phyloP scores from a whole-genome alignment of 1,140 invertebrate genomes.

The Zaprionus inermis region DNA sequence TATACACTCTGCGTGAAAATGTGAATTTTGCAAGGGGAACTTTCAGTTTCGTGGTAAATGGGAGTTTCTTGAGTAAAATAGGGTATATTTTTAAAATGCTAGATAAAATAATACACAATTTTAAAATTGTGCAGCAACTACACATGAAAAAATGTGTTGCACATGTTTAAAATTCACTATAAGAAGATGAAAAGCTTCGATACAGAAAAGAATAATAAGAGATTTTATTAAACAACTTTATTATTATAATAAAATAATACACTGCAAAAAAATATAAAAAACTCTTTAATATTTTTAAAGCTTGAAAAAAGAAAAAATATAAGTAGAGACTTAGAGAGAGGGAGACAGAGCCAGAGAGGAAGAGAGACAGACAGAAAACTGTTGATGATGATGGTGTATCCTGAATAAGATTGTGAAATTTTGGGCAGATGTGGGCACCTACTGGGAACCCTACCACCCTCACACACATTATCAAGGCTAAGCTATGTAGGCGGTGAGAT shows the following conservation, averaged over 20 bases:
- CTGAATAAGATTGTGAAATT: not conserved
- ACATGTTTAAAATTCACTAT: too few relatives aligned
- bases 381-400: not conserved
- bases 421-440: not conserved
- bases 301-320: too few relatives aligned
- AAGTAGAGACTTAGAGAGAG: not conserved
- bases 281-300: too few relatives aligned
- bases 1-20: slow-evolving; percentile 6
- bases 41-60: not conserved
- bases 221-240: too few relatives aligned
- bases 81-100: too few relatives aligned
- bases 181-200: not conserved
- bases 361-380: not conserved
- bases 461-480: not conserved
- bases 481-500: not conserved
- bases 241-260: too few relatives aligned
- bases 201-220: not conserved
- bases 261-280: too few relatives aligned
- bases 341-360: not conserved
- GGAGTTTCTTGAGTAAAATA: too few relatives aligned
- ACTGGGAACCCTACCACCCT: not conserved
- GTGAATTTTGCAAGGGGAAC: not conserved
- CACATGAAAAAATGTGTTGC: too few relatives aligned
- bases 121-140: too few relatives aligned
- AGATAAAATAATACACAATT: too few relatives aligned